Conservation (phyloP, 2,888 invertebrate genomes). For the Conus canariensis region DNA sequence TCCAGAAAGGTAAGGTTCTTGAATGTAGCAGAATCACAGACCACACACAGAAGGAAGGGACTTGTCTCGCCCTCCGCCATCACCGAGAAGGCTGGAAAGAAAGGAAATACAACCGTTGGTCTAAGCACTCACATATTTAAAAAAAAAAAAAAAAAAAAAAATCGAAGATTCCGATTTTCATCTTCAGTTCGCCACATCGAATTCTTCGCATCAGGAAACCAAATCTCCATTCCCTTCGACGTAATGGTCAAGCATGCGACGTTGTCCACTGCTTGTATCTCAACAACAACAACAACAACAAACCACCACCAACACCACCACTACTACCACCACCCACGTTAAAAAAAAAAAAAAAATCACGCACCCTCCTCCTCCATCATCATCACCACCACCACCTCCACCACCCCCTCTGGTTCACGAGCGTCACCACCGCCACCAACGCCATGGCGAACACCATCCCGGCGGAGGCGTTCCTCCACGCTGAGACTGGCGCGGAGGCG, state of each 20-base stretch:
- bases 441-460: neutral
- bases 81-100: no score
- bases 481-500: conserved; percentile 33
- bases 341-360: neutral
- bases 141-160: conserved; percentile 1
- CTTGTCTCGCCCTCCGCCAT: no score
- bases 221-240: neutral
- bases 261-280: no score
- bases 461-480: neutral
- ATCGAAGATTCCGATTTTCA: neutral
- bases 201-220: neutral
- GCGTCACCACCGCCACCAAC: neutral
- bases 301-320: no score
- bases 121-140: neutral
- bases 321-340: neutral
- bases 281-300: no score
- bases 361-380: no score
- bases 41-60: no score
- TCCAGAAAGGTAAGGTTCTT: no score
- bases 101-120: no score
- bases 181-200: neutral
- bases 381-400: neutral
- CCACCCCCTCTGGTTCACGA: neutral
- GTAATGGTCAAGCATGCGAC: neutral
- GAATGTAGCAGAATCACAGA: no score